Conservation (phyloP, 2,797 vertebrate species). For the Lateolabrax maculatus region DNA sequence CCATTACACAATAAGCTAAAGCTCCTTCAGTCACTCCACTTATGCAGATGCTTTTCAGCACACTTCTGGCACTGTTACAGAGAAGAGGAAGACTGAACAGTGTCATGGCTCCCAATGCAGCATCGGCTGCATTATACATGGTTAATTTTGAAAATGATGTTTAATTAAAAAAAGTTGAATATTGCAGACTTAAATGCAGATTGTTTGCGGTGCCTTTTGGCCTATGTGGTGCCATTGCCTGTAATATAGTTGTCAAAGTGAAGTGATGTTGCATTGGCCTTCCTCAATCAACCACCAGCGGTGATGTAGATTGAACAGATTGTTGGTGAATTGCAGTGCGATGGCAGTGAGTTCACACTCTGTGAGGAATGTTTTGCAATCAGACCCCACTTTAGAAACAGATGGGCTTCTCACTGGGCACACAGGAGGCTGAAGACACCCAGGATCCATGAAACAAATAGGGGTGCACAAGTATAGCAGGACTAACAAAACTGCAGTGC, state of each 20-base stretch:
- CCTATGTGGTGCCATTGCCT: background rate
- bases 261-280: slow-evolving; percentile 50
- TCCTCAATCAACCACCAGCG: slow-evolving; percentile 72
- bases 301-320: slow-evolving; percentile 72
- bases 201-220: slow-evolving; percentile 13
- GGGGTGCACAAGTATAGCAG: slow-evolving; percentile 10
- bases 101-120: background rate
- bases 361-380: slow-evolving; percentile 76
- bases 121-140: background rate
- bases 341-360: slow-evolving; percentile 72
- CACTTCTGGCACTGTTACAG: background rate
- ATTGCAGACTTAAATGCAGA: slow-evolving; percentile 14
- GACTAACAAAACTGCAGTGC: slow-evolving; percentile 3
- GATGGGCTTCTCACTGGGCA: slow-evolving; percentile 71
- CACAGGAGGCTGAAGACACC: slow-evolving; percentile 55
- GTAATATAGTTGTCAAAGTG: slow-evolving; percentile 60
- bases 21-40: background rate
- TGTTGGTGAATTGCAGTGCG: slow-evolving; percentile 62
- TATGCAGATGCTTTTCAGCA: slow-evolving; percentile 16
- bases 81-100: background rate
- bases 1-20: background rate
- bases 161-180: slow-evolving; percentile 15
- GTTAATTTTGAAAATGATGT: background rate
- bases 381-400: slow-evolving; percentile 72
- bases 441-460: slow-evolving; percentile 53